Evolutionary conservation across 2,888 invertebrate genomes (phyloP), one percentile per base, ranked within the genome.

Genomic region (Epistrophella euchroma): DNA sequence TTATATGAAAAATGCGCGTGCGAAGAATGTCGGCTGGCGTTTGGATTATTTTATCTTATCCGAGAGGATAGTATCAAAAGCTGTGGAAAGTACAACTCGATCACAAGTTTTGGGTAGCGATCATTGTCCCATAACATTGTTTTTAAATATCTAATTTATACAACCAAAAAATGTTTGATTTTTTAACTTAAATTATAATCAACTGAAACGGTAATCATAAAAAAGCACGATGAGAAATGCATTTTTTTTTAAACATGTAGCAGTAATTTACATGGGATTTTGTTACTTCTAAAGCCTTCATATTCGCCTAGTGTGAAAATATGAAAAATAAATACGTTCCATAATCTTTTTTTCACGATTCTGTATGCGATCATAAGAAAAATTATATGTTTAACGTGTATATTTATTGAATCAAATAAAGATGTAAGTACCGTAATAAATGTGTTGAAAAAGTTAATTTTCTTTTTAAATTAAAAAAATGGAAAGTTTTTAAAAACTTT

Each of bases 11-110:
- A 98, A 97, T 92, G 94, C 97, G 9, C 94, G 99, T 70, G 93
- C 95, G 11, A 98, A 96, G 90, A 98, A 99, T 93, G 95, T 98
- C 88, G 99, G 99, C 92, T 99, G 99, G 98, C 95, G 99, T 90
- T 93, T 99, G 90, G 99, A 99, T 93, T 99, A 99, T 92, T 99
- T 97, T 91, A 94, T 99, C 70, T 93, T 98, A 10, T 98, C 99
- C 0, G 94, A 98, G 89, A 94, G 96, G 72, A 93, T 99, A 28
- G 91, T 95, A 88, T 93, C 95, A 1, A 94, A 96, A 43, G 92
- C 99, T 50, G 97, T 97, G 90, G 98, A 99, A 92, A 96, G 94
- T 90, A 93, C 96, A 25, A 98, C 99, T 88, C 94, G 97, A 62
- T 94, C 94, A 74, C 93, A 96, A 88, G 96, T 98, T 5, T 95